These are phyloP conservation scores for Coremacera marginata DNA, from an alignment of 2,888 invertebrate species.

Conservation along the genomic window DNA sequence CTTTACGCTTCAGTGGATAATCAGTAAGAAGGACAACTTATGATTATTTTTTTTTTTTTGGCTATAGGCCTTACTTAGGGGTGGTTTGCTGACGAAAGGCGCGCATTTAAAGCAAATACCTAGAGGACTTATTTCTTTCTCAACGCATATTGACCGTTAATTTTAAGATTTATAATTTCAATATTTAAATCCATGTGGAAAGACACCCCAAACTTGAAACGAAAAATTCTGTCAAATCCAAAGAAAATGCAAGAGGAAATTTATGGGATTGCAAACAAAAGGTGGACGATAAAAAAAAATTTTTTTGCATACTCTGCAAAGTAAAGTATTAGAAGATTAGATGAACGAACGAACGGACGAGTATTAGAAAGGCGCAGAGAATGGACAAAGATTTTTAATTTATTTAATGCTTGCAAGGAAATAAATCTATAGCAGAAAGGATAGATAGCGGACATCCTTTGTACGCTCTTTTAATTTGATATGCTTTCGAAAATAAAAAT, in stretches of 20 bases:
- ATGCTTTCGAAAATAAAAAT: not conserved
- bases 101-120: conserved; percentile 10
- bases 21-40: not conserved
- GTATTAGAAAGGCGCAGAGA: not conserved
- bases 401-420: conserved; percentile 5
- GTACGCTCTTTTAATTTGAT: conserved; percentile 7
- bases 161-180: conserved; percentile 30
- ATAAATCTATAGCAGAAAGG: not conserved
- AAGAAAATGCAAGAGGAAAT: conserved; percentile 17
- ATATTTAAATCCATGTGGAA: conserved; percentile 31
- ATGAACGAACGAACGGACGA: not conserved
- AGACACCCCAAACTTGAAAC: conserved; percentile 12
- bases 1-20: conserved; percentile 53
- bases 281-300: conserved; percentile 1
- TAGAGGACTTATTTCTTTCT: not conserved
- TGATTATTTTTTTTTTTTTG: conserved; percentile 9
- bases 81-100: conserved; percentile 33
- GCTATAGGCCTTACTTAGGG: not conserved
- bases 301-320: not conserved
- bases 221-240: conserved; percentile 1
- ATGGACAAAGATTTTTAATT: not conserved
- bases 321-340: not conserved
- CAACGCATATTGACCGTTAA: conserved; percentile 18
- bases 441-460: not conserved
- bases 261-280: conserved; percentile 22